Evolutionary conservation across 2,888 invertebrate species (phyloP), one percentile per base, ranked within the genome.

Genomic region (Lycocerus yunnanus): DNA sequence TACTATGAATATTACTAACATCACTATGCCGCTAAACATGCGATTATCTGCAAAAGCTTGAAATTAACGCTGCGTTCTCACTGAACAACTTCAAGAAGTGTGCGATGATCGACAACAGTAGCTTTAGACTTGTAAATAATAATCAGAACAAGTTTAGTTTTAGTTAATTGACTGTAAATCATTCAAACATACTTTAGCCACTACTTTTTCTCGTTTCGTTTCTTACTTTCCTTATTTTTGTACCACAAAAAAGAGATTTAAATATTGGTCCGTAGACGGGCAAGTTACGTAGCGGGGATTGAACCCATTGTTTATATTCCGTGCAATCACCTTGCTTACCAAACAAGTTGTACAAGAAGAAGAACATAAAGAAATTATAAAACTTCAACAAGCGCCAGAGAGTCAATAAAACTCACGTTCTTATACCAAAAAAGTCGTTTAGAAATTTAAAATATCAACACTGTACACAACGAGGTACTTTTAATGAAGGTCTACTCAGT

Each of bases 71-170:
- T 13, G 61, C 61, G 11, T n/a, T 27, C n/a, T 27, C 13, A 27
- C 27, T n/a, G n/a, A n/a, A n/a, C 27, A 27, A 27, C 43, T 43
- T 43, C n/a, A 1, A 43, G n/a, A 43, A 43, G 43, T 43, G 43
- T 43, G 43, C 43, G n/a, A 69, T 24, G 60, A 27, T 58, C 69
- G 8, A 15, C 63, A 58, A 63, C 63, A 43, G 69, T 69, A 61
- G 71, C 71, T 66, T 24, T 59, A 27, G 16, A 66, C 63, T 70
- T 58, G 70, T 70, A 70, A 70, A 70, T 70, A 70, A 71, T 69
- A 71, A 58, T 58, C 43, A 71, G 70, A 71, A 71, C 71, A 61
- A 24, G 71, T 66, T 71, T 66, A 15, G 71, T 43, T 43, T 43
- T 43, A 43, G 43, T n/a, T 43, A 13, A 43, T 43, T 43, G 43